Conservation (phyloP, 2,797 vertebrate species). For the Karalla daura region DNA sequence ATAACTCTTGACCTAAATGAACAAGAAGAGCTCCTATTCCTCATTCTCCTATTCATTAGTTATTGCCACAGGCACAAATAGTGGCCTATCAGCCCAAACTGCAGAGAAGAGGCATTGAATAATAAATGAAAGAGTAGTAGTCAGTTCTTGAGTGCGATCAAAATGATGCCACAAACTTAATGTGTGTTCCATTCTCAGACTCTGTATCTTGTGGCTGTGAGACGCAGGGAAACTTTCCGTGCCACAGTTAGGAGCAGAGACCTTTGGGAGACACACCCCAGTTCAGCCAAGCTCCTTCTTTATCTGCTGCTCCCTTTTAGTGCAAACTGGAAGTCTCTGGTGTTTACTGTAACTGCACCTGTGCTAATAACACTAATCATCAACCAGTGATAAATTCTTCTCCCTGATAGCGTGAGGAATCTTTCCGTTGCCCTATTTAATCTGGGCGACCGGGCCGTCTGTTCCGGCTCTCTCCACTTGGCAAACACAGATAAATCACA, state of each 20-base stretch:
- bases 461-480: slow-evolving; percentile 74
- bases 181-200: neutral
- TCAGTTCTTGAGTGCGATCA: neutral
- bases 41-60: neutral
- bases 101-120: neutral
- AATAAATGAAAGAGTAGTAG: neutral
- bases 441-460: slow-evolving; percentile 72
- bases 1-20: slow-evolving; percentile 17
- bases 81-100: neutral
- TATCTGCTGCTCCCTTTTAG: slow-evolving; percentile 62
- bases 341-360: slow-evolving; percentile 84
- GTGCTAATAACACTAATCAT: slow-evolving; percentile 84
- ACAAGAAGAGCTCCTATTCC: neutral
- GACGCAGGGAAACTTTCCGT: slow-evolving; percentile 29
- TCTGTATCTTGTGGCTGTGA: neutral
- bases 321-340: slow-evolving; percentile 65
- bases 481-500: slow-evolving; percentile 86
- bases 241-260: slow-evolving; percentile 54
- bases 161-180: slow-evolving; percentile 2
- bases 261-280: slow-evolving; percentile 61
- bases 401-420: slow-evolving; percentile 75
- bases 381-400: slow-evolving; percentile 78
- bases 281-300: slow-evolving; percentile 63
- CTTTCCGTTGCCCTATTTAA: slow-evolving; percentile 78
- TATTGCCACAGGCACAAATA: neutral